phyloP scores from a whole-genome alignment of 2,113 vertebrate genomes.

The Connochaetes taurinus region DNA sequence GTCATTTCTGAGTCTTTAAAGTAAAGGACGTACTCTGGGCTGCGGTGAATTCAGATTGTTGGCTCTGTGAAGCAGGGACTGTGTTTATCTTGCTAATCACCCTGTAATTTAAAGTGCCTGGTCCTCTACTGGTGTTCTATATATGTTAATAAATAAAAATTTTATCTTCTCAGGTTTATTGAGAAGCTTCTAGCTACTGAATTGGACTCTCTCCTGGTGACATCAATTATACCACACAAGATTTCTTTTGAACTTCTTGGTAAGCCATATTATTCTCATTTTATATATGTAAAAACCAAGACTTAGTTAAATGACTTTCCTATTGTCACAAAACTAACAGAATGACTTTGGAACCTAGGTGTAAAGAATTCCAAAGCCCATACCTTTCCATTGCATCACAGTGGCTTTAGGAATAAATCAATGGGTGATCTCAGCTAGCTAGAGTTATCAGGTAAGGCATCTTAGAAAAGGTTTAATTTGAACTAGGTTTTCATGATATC shows the following conservation, averaged over 20 bases:
- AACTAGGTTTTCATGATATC: neutral
- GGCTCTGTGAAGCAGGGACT: neutral
- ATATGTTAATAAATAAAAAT: neutral
- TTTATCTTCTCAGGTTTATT: neutral
- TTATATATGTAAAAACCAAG: neutral
- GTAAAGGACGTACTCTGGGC: neutral
- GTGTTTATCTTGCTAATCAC: neutral
- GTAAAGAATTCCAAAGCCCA: neutral
- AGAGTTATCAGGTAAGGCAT: neutral
- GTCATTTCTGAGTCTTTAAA: slow-evolving; percentile 1
- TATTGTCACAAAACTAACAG: neutral
- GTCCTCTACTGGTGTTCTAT: neutral
- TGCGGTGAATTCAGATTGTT: neutral
- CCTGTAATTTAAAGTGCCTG: neutral
- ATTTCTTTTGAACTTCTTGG: neutral
- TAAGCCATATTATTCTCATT: neutral
- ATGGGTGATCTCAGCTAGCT: neutral
- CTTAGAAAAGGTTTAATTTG: neutral
- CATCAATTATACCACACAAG: neutral
- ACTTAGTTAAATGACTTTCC: neutral
- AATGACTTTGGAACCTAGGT: neutral
- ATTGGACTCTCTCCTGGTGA: neutral
- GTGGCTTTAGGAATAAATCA: neutral
- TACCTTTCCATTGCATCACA: neutral
- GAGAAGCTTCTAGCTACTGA: neutral